A percentile compares a stretch with the other conserved stretches of the same genome.
phyloP scores from a whole-genome alignment of 1,140 invertebrate genomes.

The Delia radicum region DNA sequence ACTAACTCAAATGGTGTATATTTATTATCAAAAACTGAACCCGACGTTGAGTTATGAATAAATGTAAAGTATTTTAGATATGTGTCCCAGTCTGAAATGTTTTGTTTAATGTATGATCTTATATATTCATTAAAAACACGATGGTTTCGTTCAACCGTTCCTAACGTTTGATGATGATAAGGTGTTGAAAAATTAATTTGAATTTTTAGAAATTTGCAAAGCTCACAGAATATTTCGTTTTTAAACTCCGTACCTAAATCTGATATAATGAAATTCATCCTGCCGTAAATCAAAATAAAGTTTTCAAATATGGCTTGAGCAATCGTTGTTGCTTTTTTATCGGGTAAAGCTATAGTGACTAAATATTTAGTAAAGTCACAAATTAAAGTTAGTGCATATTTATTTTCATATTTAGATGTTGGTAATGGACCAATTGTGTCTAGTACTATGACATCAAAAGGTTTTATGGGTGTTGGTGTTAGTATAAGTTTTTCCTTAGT shows the following conservation, averaged over 20 bases:
- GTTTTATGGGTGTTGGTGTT: not conserved
- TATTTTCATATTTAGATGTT: too few species aligned
- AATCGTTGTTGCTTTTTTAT: conserved; percentile 7
- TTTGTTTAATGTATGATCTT: conserved; percentile 9
- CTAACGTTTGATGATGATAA: not conserved
- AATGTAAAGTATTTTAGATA: conserved; percentile 26
- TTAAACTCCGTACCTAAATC: conserved; percentile 25
- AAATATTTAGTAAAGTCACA: conserved; percentile 23
- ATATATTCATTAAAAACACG: conserved; percentile 1
- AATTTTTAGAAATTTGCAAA: conserved; percentile 3
- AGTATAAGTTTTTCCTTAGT: not conserved
- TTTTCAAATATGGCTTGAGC: conserved; percentile 9
- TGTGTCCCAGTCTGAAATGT: conserved; percentile 19
- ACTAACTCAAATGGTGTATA: conserved; percentile 8
- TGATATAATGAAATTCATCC: conserved; percentile 8
- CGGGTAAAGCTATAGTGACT: not conserved
- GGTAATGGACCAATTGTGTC: not conserved
- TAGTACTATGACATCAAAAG: not conserved
- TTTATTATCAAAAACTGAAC: not conserved
- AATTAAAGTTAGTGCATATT: not conserved
- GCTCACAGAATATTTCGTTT: not conserved
- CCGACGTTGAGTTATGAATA: conserved; percentile 12
- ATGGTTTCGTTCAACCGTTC: not conserved
- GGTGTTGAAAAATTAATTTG: not conserved
- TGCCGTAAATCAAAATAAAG: conserved; percentile 22